Percentiles rank a stretch among this genome's conserved stretches.
These are phyloP conservation scores for Pediacus dermestoides DNA, from an alignment of 2,888 invertebrate genomes.

Conservation along the genomic window DNA sequence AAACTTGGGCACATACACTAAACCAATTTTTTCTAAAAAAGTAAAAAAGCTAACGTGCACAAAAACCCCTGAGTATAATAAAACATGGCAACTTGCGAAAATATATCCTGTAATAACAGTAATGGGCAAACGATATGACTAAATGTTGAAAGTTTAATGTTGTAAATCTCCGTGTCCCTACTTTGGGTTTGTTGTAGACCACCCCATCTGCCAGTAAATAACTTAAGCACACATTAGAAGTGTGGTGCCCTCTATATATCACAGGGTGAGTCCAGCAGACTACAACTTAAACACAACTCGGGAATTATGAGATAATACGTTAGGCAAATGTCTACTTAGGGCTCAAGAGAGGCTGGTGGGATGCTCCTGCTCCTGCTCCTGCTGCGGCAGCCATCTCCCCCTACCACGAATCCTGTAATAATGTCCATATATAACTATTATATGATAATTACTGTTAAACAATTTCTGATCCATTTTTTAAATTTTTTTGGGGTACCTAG, in stretches of 20 bases:
- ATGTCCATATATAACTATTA: no score
- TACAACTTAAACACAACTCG: constrained; percentile 46
- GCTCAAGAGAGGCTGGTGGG: constrained; percentile 12
- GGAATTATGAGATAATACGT: constrained; percentile 50
- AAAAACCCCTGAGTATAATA: no score
- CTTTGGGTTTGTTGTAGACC: constrained; percentile 27
- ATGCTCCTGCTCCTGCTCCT: no score
- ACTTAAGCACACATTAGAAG: constrained; percentile 48
- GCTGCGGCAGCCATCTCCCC: no score
- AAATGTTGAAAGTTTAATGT: constrained; percentile 24
- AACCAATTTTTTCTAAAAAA: no score
- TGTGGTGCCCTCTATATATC: constrained; percentile 42
- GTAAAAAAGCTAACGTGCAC: no score
- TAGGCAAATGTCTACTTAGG: constrained; percentile 46
- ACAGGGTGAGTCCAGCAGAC: constrained; percentile 39
- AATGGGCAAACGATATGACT: constrained; percentile 32
- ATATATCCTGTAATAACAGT: constrained; percentile 3
- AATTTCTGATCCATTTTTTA: no score
- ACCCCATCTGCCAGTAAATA: constrained; percentile 44
- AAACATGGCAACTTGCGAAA: background rate
- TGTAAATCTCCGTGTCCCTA: constrained; percentile 29
- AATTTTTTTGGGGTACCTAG: no score
- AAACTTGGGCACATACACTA: no score
- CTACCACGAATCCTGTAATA: no score
- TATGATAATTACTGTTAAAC: no score